Conservation (phyloP, 2,888 invertebrate species). For the Stenoptilia bipunctidactyla region DNA sequence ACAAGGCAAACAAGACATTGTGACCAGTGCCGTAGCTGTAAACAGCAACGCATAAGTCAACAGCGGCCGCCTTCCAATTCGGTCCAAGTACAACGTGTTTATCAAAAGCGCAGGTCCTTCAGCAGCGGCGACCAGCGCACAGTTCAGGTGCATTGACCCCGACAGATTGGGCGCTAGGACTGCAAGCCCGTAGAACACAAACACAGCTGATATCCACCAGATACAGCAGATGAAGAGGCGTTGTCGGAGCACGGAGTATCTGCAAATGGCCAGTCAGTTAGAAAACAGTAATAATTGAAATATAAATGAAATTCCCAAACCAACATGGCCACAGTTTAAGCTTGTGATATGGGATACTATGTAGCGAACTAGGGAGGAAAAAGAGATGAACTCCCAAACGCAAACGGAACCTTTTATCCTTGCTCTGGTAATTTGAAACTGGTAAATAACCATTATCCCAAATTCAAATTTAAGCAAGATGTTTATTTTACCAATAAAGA, state of each 20-base stretch:
- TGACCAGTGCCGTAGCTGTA: conserved; percentile 38
- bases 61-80: conserved; percentile 46
- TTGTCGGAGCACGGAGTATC: conserved; percentile 44
- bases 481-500: no score
- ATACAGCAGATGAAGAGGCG: conserved; percentile 49
- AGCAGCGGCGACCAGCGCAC: conserved; percentile 48
- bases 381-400: no score
- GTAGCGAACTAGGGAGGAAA: no score
- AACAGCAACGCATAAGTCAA: conserved; percentile 49
- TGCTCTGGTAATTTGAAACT: no score
- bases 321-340: no score
- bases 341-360: no score
- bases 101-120: conserved; percentile 49
- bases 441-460: no score
- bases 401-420: no score
- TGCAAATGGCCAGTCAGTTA: no score
- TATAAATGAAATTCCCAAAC: no score
- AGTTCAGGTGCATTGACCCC: conserved; percentile 45
- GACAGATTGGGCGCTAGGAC: conserved; percentile 47
- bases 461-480: no score
- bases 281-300: no score
- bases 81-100: conserved; percentile 54
- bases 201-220: conserved; percentile 57
- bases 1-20: conserved; percentile 40
- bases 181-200: conserved; percentile 62